phyloP scores from a whole-genome alignment of 92 coral and sea anemone genomes.

The Bergia sp. region DNA sequence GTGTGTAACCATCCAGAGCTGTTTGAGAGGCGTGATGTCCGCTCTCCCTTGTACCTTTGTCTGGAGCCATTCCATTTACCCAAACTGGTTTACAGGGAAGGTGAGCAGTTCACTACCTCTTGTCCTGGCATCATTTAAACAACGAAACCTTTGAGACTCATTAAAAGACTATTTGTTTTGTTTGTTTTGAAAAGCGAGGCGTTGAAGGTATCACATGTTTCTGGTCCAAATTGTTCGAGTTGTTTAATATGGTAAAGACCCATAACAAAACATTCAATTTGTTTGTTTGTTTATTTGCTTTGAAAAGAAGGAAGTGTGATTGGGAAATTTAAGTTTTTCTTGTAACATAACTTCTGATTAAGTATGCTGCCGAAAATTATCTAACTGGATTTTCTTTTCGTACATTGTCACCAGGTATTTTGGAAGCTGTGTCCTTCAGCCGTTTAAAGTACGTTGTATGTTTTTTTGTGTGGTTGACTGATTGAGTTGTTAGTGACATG shows the following conservation, averaged over 20 bases:
- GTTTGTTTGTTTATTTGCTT: too few relatives aligned
- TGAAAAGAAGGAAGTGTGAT: too few relatives aligned
- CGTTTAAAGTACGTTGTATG: conserved; percentile 61
- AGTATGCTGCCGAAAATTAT: too few relatives aligned
- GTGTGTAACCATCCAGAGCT: conserved; percentile 98
- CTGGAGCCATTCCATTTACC: conserved; percentile 76
- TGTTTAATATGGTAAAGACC: too few relatives aligned
- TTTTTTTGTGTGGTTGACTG: too few relatives aligned
- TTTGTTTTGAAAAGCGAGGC: too few relatives aligned
- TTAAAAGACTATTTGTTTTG: not conserved
- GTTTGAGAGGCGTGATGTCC: conserved; percentile 95
- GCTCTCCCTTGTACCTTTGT: conserved; percentile 83
- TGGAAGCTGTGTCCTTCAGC: conserved; percentile 53
- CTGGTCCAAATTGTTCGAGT: too few relatives aligned
- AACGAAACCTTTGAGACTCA: not conserved
- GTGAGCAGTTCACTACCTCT: conserved; percentile 27
- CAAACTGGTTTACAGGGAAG: conserved; percentile 93
- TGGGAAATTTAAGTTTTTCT: not conserved
- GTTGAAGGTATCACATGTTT: too few relatives aligned
- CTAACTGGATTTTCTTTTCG: not conserved
- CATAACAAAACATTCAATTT: too few relatives aligned
- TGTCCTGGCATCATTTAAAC: not conserved
- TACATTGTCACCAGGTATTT: conserved; percentile 41
- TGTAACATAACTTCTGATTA: not conserved
- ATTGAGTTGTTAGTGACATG: not conserved